phyloP scores from a whole-genome alignment of 2,113 vertebrate genomes.

The Alectura lathami region DNA sequence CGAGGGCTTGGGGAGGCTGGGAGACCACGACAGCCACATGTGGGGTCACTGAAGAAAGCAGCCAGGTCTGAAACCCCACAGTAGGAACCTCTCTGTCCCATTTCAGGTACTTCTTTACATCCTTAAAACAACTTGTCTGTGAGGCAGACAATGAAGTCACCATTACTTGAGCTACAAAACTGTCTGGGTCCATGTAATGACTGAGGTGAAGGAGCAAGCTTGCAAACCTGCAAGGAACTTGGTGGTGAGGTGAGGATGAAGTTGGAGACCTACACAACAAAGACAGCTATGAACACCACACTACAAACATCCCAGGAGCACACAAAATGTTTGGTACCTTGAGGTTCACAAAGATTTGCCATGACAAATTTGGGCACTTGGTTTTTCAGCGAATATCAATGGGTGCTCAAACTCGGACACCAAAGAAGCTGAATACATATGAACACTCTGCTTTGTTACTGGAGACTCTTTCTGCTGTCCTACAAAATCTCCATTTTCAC shows the following conservation, averaged over 20 bases:
- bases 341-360: not conserved
- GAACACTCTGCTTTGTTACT: not conserved
- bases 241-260: not conserved
- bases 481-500: not conserved
- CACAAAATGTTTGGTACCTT: not conserved
- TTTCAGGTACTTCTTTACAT: not conserved
- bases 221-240: not conserved
- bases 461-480: not conserved
- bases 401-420: not conserved
- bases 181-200: accelerated
- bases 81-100: not conserved
- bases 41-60: not conserved
- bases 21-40: accelerated
- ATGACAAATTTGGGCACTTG: not conserved
- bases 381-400: not conserved
- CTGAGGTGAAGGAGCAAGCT: not conserved
- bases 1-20: not conserved
- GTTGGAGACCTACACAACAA: not conserved
- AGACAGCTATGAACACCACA: not conserved
- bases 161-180: not conserved
- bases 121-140: not conserved
- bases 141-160: not conserved
- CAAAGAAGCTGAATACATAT: not conserved
- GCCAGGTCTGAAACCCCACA: accelerated
- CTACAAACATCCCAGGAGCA: not conserved